Base-by-base conservation (phyloP, 2,888 invertebrate genomes). In the Phortica okadai region DNA sequence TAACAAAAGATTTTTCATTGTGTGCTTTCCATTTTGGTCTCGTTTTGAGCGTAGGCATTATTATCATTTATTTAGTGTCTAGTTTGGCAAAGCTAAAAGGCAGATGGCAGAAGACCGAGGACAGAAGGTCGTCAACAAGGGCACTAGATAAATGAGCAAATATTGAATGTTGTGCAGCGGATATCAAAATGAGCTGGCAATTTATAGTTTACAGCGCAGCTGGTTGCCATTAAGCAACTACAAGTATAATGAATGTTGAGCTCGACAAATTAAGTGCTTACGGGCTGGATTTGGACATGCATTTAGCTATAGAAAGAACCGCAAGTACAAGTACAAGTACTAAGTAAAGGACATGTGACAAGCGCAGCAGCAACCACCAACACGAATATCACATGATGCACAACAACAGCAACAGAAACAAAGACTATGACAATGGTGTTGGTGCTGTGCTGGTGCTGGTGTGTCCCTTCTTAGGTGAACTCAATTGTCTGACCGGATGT, bases 261-360 rank as follows among this genome's bases (percentile, higher is more conserved):
- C 45, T n/a, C 25, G 33, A 74, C 72, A 80, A 79, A 82, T 82
- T 58, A 81, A 80, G 78, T 77, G 79, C 76, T 81, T 78, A 76
- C 66, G 77, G 58, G 67, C 45, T 6, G 64, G 45, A 73, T 73
- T 59, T 59, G 50, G 62, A 25, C 45, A 59, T 62, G 41, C 33
- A 33, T 56, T 54, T 70, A n/a, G 14, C 33, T 25, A 54, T 66
- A 21, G 21, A 50, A 2, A 42, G 16, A 59, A 58, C 58, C 33
- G 62, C 59, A 73, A 56, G 14, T 45, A 73, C 42, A 56, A n/a
- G n/a, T 25, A 54, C n/a, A 21, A 21, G 21, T 21, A 21, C 56
- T 33, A 72, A 54, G 33, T 0, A 54, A 56, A 41, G 50, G 41
- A 33, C 33, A 54, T 33, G 50, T 33, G 14, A 56, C 72, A 41